Evolutionary conservation across 2,113 vertebrate species (phyloP).

Genomic region (human): DNA sequence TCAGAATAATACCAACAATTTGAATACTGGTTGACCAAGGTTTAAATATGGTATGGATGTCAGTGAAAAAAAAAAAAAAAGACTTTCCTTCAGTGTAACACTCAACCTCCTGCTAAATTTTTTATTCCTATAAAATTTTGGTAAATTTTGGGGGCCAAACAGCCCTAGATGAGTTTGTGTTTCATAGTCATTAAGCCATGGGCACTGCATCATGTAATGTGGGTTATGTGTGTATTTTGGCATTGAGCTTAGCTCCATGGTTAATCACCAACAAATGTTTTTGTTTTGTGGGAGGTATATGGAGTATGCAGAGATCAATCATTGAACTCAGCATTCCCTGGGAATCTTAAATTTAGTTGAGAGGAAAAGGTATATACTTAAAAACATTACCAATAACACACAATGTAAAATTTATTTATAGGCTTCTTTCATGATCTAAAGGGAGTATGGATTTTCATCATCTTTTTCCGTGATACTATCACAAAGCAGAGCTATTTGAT

Average conservation of each 20-base stretch:
- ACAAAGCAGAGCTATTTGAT: not conserved
- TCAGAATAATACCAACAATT: not conserved
- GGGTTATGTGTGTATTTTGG: not conserved
- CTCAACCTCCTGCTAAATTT: not conserved
- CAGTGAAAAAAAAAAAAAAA: not conserved
- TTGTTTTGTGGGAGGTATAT: not conserved
- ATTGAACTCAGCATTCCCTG: not conserved
- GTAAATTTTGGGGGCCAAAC: not conserved
- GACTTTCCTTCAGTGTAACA: not conserved
- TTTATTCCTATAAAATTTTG: not conserved
- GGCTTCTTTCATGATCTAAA: not conserved
- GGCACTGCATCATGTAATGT: not conserved
- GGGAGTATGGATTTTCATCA: not conserved
- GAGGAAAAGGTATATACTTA: not conserved
- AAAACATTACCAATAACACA: not conserved
- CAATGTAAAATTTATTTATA: not conserved
- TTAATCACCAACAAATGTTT: not conserved
- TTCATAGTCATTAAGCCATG: not conserved
- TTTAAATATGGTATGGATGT: not conserved
- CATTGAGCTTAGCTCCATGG: not conserved
- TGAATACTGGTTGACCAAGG: not conserved
- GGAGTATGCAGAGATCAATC: not conserved
- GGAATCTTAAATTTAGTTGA: not conserved
- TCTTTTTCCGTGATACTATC: slow-evolving; percentile 21
- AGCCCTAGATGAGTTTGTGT: not conserved